A percentile compares a stretch with the other conserved stretches of the same genome.
Evolutionary conservation across 2,888 invertebrate species (phyloP).

Genomic region (Acanthococcus lagerstroemiae): DNA sequence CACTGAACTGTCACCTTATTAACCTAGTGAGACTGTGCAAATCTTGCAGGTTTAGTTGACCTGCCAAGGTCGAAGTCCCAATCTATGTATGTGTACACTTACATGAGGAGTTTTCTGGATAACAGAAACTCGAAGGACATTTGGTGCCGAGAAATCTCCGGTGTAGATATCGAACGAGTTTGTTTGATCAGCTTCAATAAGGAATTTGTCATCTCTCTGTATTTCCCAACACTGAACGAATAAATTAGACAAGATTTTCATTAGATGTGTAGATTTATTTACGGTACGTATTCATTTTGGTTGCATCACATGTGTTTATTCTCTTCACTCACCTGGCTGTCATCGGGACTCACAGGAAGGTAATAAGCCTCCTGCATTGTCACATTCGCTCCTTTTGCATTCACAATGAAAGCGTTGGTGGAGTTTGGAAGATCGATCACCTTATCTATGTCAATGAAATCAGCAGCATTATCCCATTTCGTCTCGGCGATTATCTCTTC

Average conservation of each 20-base stretch:
- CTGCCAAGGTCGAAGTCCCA: too few relatives aligned
- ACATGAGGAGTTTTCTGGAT: slow-evolving; percentile 28
- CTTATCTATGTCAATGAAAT: slow-evolving; percentile 19
- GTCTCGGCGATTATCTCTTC: slow-evolving; percentile 23
- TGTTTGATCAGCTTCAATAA: slow-evolving; percentile 21
- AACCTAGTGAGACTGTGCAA: too few relatives aligned
- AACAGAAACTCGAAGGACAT: slow-evolving; percentile 22
- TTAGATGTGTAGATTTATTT: background rate
- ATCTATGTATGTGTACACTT: background rate
- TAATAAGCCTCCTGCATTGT: slow-evolving; percentile 21
- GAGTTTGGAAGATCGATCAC: slow-evolving; percentile 18
- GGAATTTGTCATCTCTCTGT: slow-evolving; percentile 23
- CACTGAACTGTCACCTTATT: too few relatives aligned
- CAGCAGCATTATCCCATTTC: slow-evolving; percentile 17
- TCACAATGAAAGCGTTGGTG: slow-evolving; percentile 14
- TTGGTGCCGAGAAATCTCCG: slow-evolving; percentile 8
- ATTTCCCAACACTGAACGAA: slow-evolving; percentile 26
- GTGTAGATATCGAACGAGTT: slow-evolving; percentile 19
- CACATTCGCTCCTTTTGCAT: slow-evolving; percentile 12
- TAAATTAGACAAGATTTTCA: background rate
- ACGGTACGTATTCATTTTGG: background rate
- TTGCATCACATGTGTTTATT: background rate
- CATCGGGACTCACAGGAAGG: slow-evolving; percentile 23
- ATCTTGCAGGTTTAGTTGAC: too few relatives aligned
- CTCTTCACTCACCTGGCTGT: slow-evolving; percentile 12